phyloP scores from a whole-genome alignment of 2,113 vertebrate species.

The Bettongia penicillata region DNA sequence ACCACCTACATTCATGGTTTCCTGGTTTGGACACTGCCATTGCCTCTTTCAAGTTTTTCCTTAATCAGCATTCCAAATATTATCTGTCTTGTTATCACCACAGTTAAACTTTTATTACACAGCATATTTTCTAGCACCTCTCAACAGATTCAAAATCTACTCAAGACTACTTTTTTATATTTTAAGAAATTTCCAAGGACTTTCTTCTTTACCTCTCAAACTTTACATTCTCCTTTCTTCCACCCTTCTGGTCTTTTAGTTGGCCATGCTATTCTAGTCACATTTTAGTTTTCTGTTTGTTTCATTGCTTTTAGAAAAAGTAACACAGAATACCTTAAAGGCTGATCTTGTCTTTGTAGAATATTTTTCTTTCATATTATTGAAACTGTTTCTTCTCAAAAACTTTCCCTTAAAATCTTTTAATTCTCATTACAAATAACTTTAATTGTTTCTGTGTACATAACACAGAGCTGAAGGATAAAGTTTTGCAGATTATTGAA shows the following conservation, averaged over 20 bases:
- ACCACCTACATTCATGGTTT: not conserved
- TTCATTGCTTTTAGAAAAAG: not conserved
- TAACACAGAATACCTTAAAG: slow-evolving; percentile 16
- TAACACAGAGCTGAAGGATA: slow-evolving; percentile 2
- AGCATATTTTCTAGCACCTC: not conserved
- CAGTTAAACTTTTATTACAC: not conserved
- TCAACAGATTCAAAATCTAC: not conserved
- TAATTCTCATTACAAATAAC: slow-evolving; percentile 37
- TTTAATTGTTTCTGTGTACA: not conserved
- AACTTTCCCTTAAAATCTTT: slow-evolving; percentile 36
- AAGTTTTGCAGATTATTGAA: not conserved
- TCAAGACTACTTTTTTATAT: not conserved
- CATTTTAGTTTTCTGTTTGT: not conserved
- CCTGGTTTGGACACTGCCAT: not conserved
- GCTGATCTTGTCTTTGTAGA: slow-evolving; percentile 9
- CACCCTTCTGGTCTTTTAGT: not conserved
- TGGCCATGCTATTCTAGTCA: not conserved
- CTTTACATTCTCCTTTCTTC: not conserved
- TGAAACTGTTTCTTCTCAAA: slow-evolving; percentile 48
- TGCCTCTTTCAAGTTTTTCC: not conserved
- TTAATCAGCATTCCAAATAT: slow-evolving; percentile 17
- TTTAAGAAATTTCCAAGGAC: not conserved
- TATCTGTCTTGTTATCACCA: not conserved
- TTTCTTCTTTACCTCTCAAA: slow-evolving; percentile 33
- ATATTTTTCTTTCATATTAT: not conserved